A percentile compares a stretch with the other conserved stretches of the same genome.
Conservation (phyloP, 2,888 invertebrate species). For the Synanthedon tipuliformis region DNA sequence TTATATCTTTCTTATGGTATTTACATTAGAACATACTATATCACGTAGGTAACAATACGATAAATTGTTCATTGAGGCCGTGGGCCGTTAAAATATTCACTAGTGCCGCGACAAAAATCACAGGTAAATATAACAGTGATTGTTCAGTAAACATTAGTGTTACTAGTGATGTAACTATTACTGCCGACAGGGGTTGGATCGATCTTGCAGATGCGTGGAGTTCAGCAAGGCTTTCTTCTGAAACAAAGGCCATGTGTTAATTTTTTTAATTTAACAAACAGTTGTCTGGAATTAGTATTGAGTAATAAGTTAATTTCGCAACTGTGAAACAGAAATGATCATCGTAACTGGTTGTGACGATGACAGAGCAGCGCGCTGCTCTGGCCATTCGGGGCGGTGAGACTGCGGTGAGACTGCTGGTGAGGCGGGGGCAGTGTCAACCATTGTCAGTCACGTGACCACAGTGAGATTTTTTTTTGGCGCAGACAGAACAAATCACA, state of each 20-base stretch:
- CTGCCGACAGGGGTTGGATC: conserved; percentile 28
- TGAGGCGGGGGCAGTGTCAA: no score
- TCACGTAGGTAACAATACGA: conserved; percentile 55
- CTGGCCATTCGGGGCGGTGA: no score
- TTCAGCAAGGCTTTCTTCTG: conserved; percentile 66
- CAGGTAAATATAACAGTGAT: conserved; percentile 24
- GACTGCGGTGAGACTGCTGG: no score
- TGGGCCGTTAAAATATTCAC: conserved; percentile 22
- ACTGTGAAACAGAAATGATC: no score
- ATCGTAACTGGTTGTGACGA: no score
- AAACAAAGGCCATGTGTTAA: conserved; percentile 34
- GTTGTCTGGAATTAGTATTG: no score
- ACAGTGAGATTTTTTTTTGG: no score
- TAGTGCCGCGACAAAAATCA: conserved; percentile 30
- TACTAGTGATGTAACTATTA: conserved; percentile 24
- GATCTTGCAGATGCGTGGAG: conserved; percentile 46
- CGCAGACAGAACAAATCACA: no score
- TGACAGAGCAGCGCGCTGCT: no score
- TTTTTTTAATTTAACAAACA: no score
- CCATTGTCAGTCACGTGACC: no score
- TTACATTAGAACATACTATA: conserved; percentile 30
- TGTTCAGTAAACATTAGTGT: conserved; percentile 26
- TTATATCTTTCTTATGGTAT: conserved; percentile 19
- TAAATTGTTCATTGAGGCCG: conserved; percentile 27
- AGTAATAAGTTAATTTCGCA: no score